Evolutionary conservation across 2,113 vertebrate genomes (phyloP).

Genomic region (Dicentrarchus labrax): DNA sequence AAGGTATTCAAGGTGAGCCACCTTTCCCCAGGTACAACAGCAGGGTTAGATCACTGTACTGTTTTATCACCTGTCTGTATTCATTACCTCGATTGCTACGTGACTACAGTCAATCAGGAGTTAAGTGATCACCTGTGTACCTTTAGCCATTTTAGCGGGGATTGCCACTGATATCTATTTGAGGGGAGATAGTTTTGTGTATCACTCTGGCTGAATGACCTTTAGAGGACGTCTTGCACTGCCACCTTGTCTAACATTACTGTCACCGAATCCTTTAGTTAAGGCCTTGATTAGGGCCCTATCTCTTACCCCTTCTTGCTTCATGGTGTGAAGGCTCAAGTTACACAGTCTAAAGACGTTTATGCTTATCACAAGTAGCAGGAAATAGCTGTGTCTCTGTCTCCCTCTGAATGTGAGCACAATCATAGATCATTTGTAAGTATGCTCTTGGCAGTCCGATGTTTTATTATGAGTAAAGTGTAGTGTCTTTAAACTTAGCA

Average conservation of each 20-base stretch:
- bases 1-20: slow-evolving; percentile 26
- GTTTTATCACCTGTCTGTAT: slow-evolving; percentile 12
- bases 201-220: slow-evolving; percentile 74
- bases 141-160: slow-evolving; percentile 6
- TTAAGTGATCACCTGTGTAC: slow-evolving; percentile 51
- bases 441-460: neutral
- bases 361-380: slow-evolving; percentile 66
- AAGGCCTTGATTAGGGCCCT: slow-evolving; percentile 82
- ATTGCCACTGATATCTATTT: slow-evolving; percentile 44
- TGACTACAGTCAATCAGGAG: slow-evolving; percentile 22
- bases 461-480: slow-evolving; percentile 12
- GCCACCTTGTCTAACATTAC: slow-evolving; percentile 80
- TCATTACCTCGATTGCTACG: slow-evolving; percentile 4
- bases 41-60: slow-evolving; percentile 8
- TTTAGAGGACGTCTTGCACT: slow-evolving; percentile 75
- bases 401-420: slow-evolving; percentile 37
- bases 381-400: slow-evolving; percentile 40
- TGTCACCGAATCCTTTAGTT: slow-evolving; percentile 84
- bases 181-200: slow-evolving; percentile 53
- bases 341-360: slow-evolving; percentile 73
- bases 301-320: slow-evolving; percentile 79
- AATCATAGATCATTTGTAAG: slow-evolving; percentile 49
- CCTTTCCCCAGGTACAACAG: slow-evolving; percentile 18
- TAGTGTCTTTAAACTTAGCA: slow-evolving; percentile 19
- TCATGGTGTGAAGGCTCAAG: slow-evolving; percentile 77